Evolutionary conservation across 2,797 vertebrate species (phyloP).

Genomic region (Podarcis lilfordi): DNA sequence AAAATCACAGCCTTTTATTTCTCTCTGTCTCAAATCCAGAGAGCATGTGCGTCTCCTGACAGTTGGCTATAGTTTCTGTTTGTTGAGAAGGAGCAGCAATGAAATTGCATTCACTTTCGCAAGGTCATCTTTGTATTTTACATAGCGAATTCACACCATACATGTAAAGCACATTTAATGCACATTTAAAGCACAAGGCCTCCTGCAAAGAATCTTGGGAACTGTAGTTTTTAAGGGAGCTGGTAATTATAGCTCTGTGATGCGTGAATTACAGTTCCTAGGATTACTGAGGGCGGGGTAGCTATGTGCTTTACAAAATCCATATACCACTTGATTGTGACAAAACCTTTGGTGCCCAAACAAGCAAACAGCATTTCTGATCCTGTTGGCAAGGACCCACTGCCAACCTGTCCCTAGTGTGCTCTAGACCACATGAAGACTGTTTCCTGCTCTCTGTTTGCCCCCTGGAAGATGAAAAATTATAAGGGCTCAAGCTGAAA

Average conservation of each 20-base stretch:
- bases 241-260: no score
- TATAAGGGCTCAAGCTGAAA: constrained; percentile 62
- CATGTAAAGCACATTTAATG: no score
- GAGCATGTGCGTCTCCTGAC: background rate
- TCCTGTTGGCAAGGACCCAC: constrained; percentile 2
- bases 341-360: background rate
- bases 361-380: background rate
- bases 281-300: no score
- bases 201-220: no score
- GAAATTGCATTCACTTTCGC: background rate
- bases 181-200: no score
- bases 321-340: no score
- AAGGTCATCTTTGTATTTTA: background rate
- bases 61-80: constrained; percentile 42
- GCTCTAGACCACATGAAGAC: constrained; percentile 9
- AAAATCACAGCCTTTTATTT: constrained; percentile 56
- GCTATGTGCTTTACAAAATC: no score
- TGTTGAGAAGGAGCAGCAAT: background rate
- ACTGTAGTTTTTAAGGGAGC: no score
- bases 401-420: rapidly evolving
- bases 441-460: constrained; percentile 38
- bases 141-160: no score
- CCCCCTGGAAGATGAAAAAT: constrained; percentile 56
- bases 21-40: constrained; percentile 51
- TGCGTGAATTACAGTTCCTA: no score